Conservation (phyloP, 2,113 vertebrate species). For the Platysteira castanea region DNA sequence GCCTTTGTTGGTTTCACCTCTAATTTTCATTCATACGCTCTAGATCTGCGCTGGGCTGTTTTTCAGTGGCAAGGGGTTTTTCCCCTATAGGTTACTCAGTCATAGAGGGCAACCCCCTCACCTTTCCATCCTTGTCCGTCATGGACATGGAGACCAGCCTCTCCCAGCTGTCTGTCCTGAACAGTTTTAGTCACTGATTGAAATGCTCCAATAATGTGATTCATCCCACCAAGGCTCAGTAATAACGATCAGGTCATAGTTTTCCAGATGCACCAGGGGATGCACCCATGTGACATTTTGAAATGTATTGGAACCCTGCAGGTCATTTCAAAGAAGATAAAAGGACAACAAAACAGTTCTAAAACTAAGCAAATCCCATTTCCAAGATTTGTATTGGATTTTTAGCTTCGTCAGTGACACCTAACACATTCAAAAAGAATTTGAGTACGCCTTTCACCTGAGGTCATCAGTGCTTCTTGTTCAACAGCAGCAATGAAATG, state of each 20-base stretch:
- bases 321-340: not conserved
- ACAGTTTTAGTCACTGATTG: not conserved
- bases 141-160: not conserved
- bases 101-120: not conserved
- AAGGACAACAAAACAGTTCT: not conserved
- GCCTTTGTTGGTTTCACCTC: not conserved
- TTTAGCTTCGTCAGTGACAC: not conserved
- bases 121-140: not conserved
- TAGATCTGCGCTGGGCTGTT: not conserved
- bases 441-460: not conserved
- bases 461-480: not conserved
- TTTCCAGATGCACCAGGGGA: not conserved
- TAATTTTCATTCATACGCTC: not conserved
- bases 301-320: not conserved
- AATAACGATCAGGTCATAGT: fast-evolving
- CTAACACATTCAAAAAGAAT: not conserved
- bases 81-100: not conserved
- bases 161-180: not conserved
- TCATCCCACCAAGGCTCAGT: not conserved
- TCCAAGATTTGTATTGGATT: not conserved
- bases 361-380: not conserved
- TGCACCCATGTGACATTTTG: not conserved
- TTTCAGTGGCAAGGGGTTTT: not conserved
- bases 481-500: not conserved
- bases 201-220: not conserved